Percentiles rank a stretch among this genome's conserved stretches.
Conservation (phyloP, 2,797 vertebrate species). For the Oceanodroma leucorhoa region DNA sequence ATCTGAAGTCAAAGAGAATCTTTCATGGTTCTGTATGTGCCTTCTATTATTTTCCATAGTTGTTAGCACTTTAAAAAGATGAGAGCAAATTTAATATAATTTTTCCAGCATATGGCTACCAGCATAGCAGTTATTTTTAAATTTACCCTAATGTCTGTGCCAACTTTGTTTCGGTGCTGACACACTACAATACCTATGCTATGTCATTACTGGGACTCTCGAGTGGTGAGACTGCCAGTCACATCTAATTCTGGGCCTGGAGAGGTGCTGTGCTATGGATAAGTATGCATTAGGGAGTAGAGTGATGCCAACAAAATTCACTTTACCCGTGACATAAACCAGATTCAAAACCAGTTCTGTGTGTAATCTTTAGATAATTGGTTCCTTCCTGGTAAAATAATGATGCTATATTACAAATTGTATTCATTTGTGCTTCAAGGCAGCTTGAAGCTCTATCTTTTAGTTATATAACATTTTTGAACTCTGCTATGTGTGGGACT, state of each 20-base stretch:
- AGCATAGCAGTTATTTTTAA: neutral
- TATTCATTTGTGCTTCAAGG: neutral
- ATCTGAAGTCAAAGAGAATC: neutral
- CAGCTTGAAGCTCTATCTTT: neutral
- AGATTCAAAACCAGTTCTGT: neutral
- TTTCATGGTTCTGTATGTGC: neutral
- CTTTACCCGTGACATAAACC: neutral
- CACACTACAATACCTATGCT: neutral
- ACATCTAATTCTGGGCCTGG: neutral
- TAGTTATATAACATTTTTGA: neutral
- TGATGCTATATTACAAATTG: neutral
- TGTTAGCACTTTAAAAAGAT: neutral
- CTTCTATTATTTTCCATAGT: neutral
- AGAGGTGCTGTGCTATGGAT: neutral
- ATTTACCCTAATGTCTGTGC: neutral
- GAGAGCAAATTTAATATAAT: neutral
- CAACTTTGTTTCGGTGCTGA: neutral
- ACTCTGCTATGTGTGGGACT: neutral
- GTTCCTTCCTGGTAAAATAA: neutral
- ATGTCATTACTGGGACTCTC: neutral
- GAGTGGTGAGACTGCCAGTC: neutral
- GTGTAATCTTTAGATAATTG: neutral
- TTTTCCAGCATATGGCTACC: neutral
- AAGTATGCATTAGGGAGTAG: neutral
- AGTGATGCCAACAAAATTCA: neutral